A percentile compares a stretch with the other conserved stretches of the same genome.
Conservation (phyloP, 2,888 invertebrate species). For the Teleogryllus oceanicus region DNA sequence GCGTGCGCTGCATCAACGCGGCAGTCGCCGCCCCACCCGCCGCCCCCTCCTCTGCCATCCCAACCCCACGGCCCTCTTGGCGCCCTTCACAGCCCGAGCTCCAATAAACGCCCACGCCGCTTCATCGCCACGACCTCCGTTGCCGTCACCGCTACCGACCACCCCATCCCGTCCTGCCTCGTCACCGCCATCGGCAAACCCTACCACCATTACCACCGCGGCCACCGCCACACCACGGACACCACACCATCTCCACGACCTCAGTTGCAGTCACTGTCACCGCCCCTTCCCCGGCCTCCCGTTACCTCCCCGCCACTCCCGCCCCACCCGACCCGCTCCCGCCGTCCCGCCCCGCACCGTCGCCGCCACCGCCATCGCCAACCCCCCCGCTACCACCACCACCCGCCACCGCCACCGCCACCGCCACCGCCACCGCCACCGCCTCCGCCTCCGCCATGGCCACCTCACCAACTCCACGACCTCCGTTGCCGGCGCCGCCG, state of each 20-base stretch:
- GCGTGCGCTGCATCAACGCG: neutral
- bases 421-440: neutral
- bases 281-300: too few species aligned
- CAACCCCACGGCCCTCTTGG: neutral
- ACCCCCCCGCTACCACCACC: neutral
- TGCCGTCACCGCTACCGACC: too few species aligned
- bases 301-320: too few species aligned
- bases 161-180: too few species aligned
- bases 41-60: neutral
- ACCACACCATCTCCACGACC: neutral
- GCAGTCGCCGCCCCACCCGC: too few species aligned
- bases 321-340: too few species aligned
- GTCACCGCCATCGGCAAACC: too few species aligned
- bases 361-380: neutral
- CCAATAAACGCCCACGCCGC: neutral
- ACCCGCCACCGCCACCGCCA: neutral
- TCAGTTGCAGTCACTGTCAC: rapidly evolving
- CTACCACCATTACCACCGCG: too few species aligned
- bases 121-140: too few species aligned
- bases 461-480: neutral
- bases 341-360: neutral
- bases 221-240: neutral
- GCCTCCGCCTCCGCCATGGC: neutral
- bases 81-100: neutral
- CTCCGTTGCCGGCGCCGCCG: neutral